A percentile compares a stretch with the other conserved stretches of the same genome.
phyloP scores from a whole-genome alignment of 2,113 vertebrate genomes.

The Lampris megalopsis region DNA sequence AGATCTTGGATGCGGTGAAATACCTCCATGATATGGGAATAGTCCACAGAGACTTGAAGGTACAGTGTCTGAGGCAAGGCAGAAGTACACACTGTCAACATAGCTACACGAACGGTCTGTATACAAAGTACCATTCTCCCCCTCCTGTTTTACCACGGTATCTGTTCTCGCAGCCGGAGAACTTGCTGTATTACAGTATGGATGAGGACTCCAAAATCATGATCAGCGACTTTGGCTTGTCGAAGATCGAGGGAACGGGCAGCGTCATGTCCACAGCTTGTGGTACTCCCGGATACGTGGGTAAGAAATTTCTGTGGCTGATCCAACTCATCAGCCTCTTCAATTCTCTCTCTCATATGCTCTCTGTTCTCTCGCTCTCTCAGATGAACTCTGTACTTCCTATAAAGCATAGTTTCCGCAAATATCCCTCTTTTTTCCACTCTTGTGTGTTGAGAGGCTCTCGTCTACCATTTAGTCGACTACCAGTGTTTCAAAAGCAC shows the following conservation, averaged over 20 bases:
- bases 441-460: constrained; percentile 58
- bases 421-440: constrained; percentile 47
- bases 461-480: constrained; percentile 62
- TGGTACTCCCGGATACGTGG: constrained; percentile 80
- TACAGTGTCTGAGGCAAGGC: constrained; percentile 52
- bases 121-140: no score
- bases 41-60: constrained; percentile 97
- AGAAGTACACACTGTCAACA: neutral
- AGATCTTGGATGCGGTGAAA: constrained; percentile 95
- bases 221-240: constrained; percentile 82
- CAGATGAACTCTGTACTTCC: constrained; percentile 39
- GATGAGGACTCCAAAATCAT: constrained; percentile 82
- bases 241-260: constrained; percentile 77
- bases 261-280: constrained; percentile 82
- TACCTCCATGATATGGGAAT: constrained; percentile 97
- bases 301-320: constrained; percentile 57
- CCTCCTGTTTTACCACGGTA: constrained; percentile 1
- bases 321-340: constrained; percentile 11
- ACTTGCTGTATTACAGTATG: constrained; percentile 80
- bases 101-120: neutral
- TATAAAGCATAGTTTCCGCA: constrained; percentile 22
- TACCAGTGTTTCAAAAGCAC: constrained; percentile 72
- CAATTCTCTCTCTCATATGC: neutral
- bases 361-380: constrained; percentile 29
- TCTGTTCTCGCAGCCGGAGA: constrained; percentile 74